Evolutionary conservation across 2,888 invertebrate species (phyloP), one percentile per base, ranked within the genome.

Genomic region (Drosophila planitibia): DNA sequence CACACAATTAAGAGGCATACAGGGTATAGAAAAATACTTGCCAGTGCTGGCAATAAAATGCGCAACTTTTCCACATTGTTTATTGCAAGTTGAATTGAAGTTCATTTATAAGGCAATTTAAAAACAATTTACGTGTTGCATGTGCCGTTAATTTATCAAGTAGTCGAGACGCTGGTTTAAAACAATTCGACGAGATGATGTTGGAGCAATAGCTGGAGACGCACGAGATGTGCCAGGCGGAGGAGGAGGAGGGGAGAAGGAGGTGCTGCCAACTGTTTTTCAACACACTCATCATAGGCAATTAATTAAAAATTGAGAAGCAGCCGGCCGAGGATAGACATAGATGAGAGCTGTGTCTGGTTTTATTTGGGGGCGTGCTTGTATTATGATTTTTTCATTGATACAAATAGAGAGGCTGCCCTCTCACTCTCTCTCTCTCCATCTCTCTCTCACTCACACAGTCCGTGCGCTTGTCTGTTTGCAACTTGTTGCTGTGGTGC

Each of bases 61-160:
- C n/a, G 63, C 66, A 76, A 70, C 55, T 76, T 82, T 70, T 67
- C 25, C 67, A 79, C 76, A 76, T 89, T 82, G 85, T 85, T 85
- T 86, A 89, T 86, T 74, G 71, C 74, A 57, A 72, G 64, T 66
- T 70, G 86, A 85, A 85, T 85, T 85, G 89, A 81, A 85, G 90
- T 85, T 81, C 90, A 87, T 87, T 89, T 87, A 85, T 87, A 82
- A 76, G 85, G 81, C 87, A 87, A 87, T 87, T 91, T 91, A 91
- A 87, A 87, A 87, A 79, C 91, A 87, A 87, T 87, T 87, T 87
- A 87, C 88, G 87, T 87, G 88, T 81, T 89, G 81, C 87, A 87
- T 85, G 90, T 91, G 87, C 91, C 82, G 87, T 91, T 87, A 79
- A 87, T 87, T 91, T 87, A 91, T 89, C 90, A 91, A 89, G 73